A percentile compares a stretch with the other conserved stretches of the same genome.
Conservation (phyloP, 92 coral and sea anemone species). For the Blastomussa wellsi region DNA sequence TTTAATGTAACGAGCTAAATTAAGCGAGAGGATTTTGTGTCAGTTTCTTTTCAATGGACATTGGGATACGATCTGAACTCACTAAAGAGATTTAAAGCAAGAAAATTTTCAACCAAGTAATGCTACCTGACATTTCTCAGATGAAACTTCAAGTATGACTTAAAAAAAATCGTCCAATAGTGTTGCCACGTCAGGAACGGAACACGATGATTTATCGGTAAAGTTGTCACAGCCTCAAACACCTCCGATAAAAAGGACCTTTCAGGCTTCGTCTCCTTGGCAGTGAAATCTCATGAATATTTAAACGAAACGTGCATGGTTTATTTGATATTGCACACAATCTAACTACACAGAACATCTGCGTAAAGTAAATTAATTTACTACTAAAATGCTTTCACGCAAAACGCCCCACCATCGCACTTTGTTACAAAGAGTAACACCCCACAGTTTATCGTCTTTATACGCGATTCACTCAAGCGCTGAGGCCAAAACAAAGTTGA, state of each 20-base stretch:
- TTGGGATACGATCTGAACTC: conserved; percentile 3
- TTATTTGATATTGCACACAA: conserved; percentile 35
- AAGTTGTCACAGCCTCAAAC: conserved; percentile 33
- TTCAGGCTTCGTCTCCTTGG: conserved; percentile 24
- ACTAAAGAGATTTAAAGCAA: conserved; percentile 2
- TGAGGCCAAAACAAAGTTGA: background rate
- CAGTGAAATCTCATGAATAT: conserved; percentile 44
- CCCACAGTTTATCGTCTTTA: background rate
- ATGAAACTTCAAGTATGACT: background rate
- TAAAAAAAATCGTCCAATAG: background rate
- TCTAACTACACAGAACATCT: conserved; percentile 37
- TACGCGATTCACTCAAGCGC: background rate
- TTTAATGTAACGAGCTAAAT: conserved; percentile 25
- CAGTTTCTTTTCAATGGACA: background rate
- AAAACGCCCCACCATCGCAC: background rate
- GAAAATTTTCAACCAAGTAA: conserved; percentile 8
- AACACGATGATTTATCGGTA: conserved; percentile 17
- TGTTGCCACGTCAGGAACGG: conserved; percentile 35
- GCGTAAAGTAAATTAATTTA: conserved; percentile 16
- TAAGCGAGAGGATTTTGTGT: conserved; percentile 7
- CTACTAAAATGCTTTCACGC: conserved; percentile 19
- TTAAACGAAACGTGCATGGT: conserved; percentile 15
- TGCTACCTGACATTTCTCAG: conserved; percentile 2
- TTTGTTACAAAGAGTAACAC: background rate
- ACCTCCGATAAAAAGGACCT: conserved; percentile 46